Evolutionary conservation across 37 sponge, comb jelly and placozoan species (phyloP), one percentile per base, ranked within the genome.

Genomic region (Dysidea cf. avara): DNA sequence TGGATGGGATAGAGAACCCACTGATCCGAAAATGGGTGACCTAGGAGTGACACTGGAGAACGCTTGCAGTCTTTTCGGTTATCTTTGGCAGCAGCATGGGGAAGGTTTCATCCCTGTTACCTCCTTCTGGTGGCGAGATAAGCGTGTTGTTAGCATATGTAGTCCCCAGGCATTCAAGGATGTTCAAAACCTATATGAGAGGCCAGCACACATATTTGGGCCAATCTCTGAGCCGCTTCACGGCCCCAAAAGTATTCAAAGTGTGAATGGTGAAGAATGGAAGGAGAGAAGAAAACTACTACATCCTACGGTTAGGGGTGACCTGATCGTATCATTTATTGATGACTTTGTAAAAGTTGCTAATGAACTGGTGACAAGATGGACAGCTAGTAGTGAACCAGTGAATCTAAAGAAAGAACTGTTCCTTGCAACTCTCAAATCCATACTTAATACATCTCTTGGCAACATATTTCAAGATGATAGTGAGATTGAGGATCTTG

Each of bases 401-500:
- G 53, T 76, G 31, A 7, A 2, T 7, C 56, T 76, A 7, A 61
- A 12, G 48, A 63, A 11, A 28, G 66, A 64, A 30, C 64, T 76
- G 54, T 64, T 64, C 33, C 53, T 55, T 33, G 65, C 65, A 38
- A 64, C 55, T 0, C 36, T 64, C 9, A 76, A 64, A 31, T 48
- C 56, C 6, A 64, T 76, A 32, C 52, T 76, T 16, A 47, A 14
- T 29, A 76, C 77, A 64, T 76, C 77, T 17, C 66, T 76, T 76
- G 65, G 65, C 6, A 64, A 76, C 32, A 64, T 76, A 76, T 76
- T 76, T 76, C 56, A 76, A 48, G 66, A 76, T 18, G 60, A 76
- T 50, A 64, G 56, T 64, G 77, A 40, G 54, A 64, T 76, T 51
- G 75, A 74, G 3, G 51, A 74, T 20, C 51, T 74, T n/a, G 48